phyloP scores from a whole-genome alignment of 2,113 vertebrate species.

The Nesogale talazaci region DNA sequence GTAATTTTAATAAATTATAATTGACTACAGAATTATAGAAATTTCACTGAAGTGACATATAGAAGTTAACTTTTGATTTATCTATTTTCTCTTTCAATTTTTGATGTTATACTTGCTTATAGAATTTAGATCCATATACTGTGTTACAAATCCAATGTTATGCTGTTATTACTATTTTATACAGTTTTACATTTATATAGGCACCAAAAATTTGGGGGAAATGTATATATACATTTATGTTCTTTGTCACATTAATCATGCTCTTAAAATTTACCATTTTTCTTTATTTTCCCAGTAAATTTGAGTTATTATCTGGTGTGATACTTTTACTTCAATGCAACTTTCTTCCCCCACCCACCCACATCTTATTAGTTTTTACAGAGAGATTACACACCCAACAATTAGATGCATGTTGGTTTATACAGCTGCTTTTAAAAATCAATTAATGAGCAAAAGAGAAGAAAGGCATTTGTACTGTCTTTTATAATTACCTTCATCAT shows the following conservation, averaged over 20 bases:
- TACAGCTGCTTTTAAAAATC: neutral
- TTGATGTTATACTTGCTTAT: too few relatives aligned
- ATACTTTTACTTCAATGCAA: too few relatives aligned
- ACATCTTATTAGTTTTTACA: too few relatives aligned
- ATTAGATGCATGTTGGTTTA: neutral
- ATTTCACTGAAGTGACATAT: neutral
- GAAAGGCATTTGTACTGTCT: neutral
- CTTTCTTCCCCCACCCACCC: too few relatives aligned
- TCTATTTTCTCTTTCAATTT: too few relatives aligned
- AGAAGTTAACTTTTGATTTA: neutral
- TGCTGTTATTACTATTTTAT: too few relatives aligned
- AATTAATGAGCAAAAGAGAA: slow-evolving; percentile 17
- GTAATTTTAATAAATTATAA: too few relatives aligned
- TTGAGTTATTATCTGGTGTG: slow-evolving; percentile 17
- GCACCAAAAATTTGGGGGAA: neutral
- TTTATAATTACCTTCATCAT: slow-evolving; percentile 19
- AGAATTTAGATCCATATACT: too few relatives aligned
- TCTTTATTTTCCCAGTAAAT: neutral
- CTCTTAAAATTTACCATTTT: slow-evolving; percentile 12
- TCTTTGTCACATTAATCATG: neutral
- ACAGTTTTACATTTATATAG: too few relatives aligned
- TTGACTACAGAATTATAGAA: neutral
- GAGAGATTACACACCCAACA: too few relatives aligned
- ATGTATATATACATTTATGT: neutral
- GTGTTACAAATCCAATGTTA: too few relatives aligned